Evolutionary conservation across 2,888 invertebrate species (phyloP).

Genomic region (Tipula lateralis): DNA sequence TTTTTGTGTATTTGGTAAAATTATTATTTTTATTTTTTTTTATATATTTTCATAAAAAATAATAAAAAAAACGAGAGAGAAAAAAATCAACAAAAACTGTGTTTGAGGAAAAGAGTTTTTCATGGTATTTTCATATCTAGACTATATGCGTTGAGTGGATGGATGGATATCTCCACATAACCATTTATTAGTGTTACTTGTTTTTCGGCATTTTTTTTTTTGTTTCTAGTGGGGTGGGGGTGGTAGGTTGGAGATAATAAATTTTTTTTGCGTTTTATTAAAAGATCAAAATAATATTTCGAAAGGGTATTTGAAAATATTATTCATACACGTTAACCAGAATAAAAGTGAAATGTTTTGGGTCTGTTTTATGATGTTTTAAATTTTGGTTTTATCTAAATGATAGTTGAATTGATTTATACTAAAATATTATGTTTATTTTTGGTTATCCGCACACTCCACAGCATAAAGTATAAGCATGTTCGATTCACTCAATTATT

Average conservation of each 20-base stretch:
- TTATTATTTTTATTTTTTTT: background rate
- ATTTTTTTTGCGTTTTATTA: constrained; percentile 1
- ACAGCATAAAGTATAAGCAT: no score
- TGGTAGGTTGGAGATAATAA: background rate
- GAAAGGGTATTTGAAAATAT: background rate
- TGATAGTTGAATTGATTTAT: constrained; percentile 11
- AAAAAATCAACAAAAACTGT: background rate
- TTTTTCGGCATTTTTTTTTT: background rate
- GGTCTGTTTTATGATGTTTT: background rate
- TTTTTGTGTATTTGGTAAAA: background rate
- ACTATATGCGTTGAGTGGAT: background rate
- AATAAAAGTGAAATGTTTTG: background rate
- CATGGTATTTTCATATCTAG: background rate
- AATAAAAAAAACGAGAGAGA: background rate
- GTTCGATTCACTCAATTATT: no score
- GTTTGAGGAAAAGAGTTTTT: background rate
- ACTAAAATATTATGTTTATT: background rate
- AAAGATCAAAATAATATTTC: background rate
- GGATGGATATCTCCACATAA: background rate
- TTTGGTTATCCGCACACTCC: background rate
- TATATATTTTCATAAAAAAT: background rate
- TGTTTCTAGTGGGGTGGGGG: no score
- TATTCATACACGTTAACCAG: background rate
- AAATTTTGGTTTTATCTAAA: background rate
- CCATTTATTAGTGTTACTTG: background rate